A percentile compares a stretch with the other conserved stretches of the same genome.
These are phyloP conservation scores for Apodemia zela DNA, from an alignment of 2,888 invertebrate genomes.

Conservation along the genomic window DNA sequence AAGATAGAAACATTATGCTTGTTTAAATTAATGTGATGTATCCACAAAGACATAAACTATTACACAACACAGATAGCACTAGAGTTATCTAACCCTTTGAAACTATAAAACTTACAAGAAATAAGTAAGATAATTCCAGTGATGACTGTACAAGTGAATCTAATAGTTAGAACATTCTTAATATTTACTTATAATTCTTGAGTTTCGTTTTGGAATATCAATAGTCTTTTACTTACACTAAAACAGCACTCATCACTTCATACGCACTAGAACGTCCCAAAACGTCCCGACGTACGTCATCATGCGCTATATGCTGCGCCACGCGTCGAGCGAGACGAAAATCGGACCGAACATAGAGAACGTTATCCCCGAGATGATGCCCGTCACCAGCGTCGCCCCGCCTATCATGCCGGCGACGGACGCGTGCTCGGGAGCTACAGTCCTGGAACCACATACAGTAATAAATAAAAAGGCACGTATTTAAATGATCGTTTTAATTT, in stretches of 20 bases:
- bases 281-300: constrained; percentile 41
- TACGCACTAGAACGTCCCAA: constrained; percentile 45
- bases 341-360: constrained; percentile 86
- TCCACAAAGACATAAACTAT: too few relatives aligned
- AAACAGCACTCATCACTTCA: constrained; percentile 30
- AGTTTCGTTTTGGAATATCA: background rate
- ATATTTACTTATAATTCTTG: too few relatives aligned
- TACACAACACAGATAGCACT: too few relatives aligned
- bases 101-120: too few relatives aligned
- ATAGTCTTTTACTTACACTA: background rate
- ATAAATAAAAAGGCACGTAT: too few relatives aligned
- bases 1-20: too few relatives aligned
- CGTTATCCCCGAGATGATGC: constrained; percentile 90
- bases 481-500: too few relatives aligned
- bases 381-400: constrained; percentile 94
- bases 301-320: constrained; percentile 54
- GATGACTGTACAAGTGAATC: too few relatives aligned
- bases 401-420: constrained; percentile 97
- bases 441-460: constrained; percentile 68
- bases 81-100: too few relatives aligned
- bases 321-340: constrained; percentile 62
- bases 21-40: too few relatives aligned
- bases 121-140: too few relatives aligned
- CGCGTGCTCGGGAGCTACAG: constrained; percentile 90
- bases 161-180: too few relatives aligned